These are phyloP conservation scores for Cotesia typhae DNA, from an alignment of 1,140 invertebrate species.

Conservation along the genomic window DNA sequence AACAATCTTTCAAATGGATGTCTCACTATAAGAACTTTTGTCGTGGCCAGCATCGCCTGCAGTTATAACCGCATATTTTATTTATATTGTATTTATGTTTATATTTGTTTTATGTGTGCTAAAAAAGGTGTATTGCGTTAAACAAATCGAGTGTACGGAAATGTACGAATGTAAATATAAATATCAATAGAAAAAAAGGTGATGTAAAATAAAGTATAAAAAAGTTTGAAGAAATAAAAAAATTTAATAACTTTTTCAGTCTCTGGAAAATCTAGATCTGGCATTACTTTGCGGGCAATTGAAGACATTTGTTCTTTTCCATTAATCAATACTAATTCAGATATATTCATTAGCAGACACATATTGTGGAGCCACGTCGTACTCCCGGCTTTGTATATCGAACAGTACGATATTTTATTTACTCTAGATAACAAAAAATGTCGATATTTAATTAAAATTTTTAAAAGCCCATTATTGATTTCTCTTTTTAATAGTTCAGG, in stretches of 20 bases:
- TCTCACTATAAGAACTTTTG: slow-evolving; percentile 63
- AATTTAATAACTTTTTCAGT: slow-evolving; percentile 54
- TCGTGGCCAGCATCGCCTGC: slow-evolving; percentile 59
- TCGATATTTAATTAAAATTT: slow-evolving; percentile 8
- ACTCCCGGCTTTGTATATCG: slow-evolving; percentile 69
- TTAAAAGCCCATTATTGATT: slow-evolving; percentile 23
- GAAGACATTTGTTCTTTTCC: slow-evolving; percentile 59
- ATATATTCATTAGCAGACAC: slow-evolving; percentile 54
- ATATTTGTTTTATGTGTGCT: too few species aligned
- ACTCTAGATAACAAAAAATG: slow-evolving; percentile 47
- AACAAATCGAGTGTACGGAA: not conserved
- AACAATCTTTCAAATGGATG: slow-evolving; percentile 74
- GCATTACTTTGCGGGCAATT: slow-evolving; percentile 61
- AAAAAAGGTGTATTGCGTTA: too few species aligned
- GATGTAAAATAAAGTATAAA: slow-evolving; percentile 17
- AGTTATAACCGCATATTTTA: not conserved
- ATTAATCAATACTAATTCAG: slow-evolving; percentile 53
- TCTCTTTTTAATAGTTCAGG: not conserved
- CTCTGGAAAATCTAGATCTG: slow-evolving; percentile 61
- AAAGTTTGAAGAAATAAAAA: slow-evolving; percentile 26
- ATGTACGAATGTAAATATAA: not conserved
- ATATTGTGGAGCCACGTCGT: slow-evolving; percentile 69
- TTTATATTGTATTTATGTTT: too few species aligned
- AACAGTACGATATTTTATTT: slow-evolving; percentile 67
- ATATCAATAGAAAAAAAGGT: not conserved